Evolutionary conservation across 2,797 vertebrate species (phyloP).

Genomic region (Lacerta viridis): DNA sequence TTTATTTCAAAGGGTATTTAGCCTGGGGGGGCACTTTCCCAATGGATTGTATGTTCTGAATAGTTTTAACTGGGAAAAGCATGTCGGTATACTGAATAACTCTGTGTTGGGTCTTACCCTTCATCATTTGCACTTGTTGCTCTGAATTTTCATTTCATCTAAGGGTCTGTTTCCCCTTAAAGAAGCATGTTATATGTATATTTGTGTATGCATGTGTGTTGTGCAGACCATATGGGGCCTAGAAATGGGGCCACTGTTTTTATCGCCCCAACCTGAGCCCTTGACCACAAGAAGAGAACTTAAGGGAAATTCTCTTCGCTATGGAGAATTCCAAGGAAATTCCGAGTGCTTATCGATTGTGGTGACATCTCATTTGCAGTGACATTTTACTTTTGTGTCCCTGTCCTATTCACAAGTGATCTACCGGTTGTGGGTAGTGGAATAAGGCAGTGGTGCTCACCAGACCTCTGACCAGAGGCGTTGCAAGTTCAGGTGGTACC

Average conservation of each 20-base stretch:
- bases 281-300: background rate
- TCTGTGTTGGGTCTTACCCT: background rate
- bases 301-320: background rate
- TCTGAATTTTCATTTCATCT: background rate
- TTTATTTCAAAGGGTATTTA: background rate
- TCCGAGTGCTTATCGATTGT: background rate
- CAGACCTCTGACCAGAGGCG: too few species aligned
- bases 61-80: background rate
- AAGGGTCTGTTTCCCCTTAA: background rate
- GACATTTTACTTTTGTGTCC: background rate
- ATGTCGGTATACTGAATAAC: background rate
- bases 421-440: background rate
- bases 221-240: background rate
- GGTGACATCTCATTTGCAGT: constrained; percentile 1
- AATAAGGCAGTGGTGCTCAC: too few species aligned
- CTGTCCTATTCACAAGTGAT: background rate
- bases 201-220: background rate
- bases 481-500: too few species aligned
- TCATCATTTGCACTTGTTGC: background rate
- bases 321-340: background rate
- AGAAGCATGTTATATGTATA: too few species aligned
- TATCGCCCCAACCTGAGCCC: too few species aligned
- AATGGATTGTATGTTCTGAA: too few species aligned
- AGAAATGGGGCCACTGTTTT: too few species aligned
- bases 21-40: background rate